phyloP scores from a whole-genome alignment of 2,797 vertebrate species.

The Parauchenoglanis ngamensis region DNA sequence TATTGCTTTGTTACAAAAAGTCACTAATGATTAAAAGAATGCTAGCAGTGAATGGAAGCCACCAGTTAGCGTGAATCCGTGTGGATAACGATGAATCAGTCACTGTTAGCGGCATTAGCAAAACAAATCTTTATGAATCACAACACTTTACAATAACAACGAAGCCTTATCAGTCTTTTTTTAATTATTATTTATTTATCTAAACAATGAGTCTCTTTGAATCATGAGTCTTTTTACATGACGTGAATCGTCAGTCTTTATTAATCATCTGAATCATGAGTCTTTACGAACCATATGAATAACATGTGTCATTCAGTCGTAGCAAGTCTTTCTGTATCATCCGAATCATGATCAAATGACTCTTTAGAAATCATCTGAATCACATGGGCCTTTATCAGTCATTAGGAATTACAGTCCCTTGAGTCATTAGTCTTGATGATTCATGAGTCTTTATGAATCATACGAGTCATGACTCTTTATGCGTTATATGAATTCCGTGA shows the following conservation, averaged over 20 bases:
- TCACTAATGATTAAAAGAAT: not conserved
- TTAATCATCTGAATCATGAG: not conserved
- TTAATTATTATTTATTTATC: not conserved
- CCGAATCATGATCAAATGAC: not conserved
- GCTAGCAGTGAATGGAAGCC: not conserved
- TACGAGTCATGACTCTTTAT: not conserved
- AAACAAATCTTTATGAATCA: not conserved
- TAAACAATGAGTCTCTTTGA: not conserved
- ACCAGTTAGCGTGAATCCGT: not conserved
- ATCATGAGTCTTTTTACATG: not conserved
- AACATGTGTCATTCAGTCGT: too few species aligned
- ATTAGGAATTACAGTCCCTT: too few species aligned
- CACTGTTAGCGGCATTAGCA: not conserved
- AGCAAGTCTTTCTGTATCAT: not conserved
- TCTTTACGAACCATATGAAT: not conserved
- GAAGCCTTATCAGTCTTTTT: not conserved
- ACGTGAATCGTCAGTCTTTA: not conserved
- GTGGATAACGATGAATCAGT: not conserved
- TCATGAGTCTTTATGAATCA: constrained; percentile 2
- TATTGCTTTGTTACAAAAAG: not conserved
- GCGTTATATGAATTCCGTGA: not conserved
- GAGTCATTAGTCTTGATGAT: not conserved
- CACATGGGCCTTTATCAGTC: not conserved
- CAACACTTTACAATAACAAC: too few species aligned
- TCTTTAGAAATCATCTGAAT: not conserved